Evolutionary conservation across 1,140 invertebrate genomes (phyloP), one percentile per base, ranked within the genome.

Genomic region (Pseudomyrmex cubaensis): DNA sequence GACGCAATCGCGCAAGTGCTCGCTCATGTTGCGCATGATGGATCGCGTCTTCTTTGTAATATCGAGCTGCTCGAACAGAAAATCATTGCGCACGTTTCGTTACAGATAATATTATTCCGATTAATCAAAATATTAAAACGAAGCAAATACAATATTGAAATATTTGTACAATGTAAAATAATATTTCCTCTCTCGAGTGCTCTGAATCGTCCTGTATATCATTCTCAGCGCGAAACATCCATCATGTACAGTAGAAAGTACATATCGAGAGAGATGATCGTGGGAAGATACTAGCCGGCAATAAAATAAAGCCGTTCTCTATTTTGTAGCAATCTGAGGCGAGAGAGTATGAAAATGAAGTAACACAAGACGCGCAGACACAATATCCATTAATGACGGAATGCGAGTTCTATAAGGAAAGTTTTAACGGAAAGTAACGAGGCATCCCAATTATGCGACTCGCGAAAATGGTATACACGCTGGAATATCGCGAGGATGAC

Each of bases 241-340:
- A 80, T 80, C 76, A 80, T 61, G 61, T 57, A 25, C 20, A 20
- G 25, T 35, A 57, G 66, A 80, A 70, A 59, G 54, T 80, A 72
- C 54, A 17, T 59, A 46, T 59, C 76, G 62, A 67, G 50, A 77
- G 46, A 61, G 76, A 80, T 80, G 64, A 80, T 80, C 76, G 66
- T 80, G 76, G 66, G 76, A 80, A 80, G 66, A 80, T 44, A 46
- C n/a, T 70, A 59, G n/a, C 12, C 22, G 56, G 44, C 12, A 59
- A 80, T 72, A 80, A 80, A 80, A 61, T 72, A 72, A 72, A 13
- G 20, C 44, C 22, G n/a, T 35, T 35, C 20, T 80, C 44, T 64
- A 59, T 70, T 70, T 80, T 59, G 15, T 22, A 9, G 52, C 20
- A 20, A 46, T 77, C 25, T 17, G 12, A 10, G 44, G 25, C 54